Evolutionary conservation across 53 echinoderm and acorn worm species (phyloP), one percentile per base, ranked within the genome.

Genomic region (Antedon mediterranea): DNA sequence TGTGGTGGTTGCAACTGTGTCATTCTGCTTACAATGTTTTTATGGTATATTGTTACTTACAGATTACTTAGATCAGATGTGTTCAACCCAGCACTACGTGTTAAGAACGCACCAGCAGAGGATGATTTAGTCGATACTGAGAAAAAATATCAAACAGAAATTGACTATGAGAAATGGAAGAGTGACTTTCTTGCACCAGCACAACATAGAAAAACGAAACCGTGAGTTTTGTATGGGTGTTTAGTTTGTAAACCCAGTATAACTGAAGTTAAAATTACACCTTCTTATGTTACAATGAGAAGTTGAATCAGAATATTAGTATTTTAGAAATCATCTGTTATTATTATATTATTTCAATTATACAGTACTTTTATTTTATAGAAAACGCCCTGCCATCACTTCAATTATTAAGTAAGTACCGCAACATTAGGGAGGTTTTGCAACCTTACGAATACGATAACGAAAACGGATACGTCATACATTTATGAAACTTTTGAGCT

Each of bases 71-170:
- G 95, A 20, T 95, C 95, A 31, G 95, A 95, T 82, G 91, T 91
- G 13, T 95, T 95, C 81, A 95, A 95, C 81, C 95, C 95, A 73
- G 95, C 95, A 29, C 84, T 95, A 29, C 80, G 95, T 32, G 84
- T 91, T 27, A 95, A 95, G 79, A 89, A 95, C 85, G 83, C 87
- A 2, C 85, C 84, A 6, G 87, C 86, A 75, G 89, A 89, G 31
- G 84, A 83, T 32, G 86, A 44, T 26, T 26, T 57, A 8, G 57
- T 26, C 3, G 86, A 88, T 28, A 81, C 77, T 43, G 76, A 78
- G 15, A 82, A 75, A 75, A 71, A 43, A 43, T 27, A 79, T 72
- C 72, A 79, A 32, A 28, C 29, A 76, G 76, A 76, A 29, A 83
- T 83, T 13, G 82, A 82, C 41, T 33, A 75, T 2, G 86, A 86